A percentile compares a stretch with the other conserved stretches of the same genome.
phyloP scores from a whole-genome alignment of 2,797 vertebrate genomes.

The Coluber constrictor region DNA sequence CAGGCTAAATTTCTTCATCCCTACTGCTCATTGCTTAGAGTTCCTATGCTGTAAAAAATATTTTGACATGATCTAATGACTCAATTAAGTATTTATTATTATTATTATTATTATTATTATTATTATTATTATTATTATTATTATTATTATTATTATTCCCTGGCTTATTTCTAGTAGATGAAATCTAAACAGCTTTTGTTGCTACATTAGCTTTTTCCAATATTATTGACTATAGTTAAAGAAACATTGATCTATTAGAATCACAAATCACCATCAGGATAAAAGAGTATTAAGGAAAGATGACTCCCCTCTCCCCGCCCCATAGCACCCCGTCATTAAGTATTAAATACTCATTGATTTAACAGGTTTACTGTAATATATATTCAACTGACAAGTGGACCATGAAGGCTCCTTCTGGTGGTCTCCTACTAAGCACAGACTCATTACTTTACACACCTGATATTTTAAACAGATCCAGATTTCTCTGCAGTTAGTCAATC shows the following conservation, averaged over 20 bases:
- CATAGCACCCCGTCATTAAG: neutral
- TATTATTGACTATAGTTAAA: conserved; percentile 4
- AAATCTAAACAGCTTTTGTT: neutral
- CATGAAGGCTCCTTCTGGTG: conserved; percentile 64
- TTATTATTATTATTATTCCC: neutral
- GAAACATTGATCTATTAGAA: neutral
- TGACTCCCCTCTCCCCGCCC: neutral
- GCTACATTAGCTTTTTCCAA: conserved; percentile 4
- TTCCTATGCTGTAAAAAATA: neutral
- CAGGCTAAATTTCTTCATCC: neutral
- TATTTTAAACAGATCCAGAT: conserved; percentile 60
- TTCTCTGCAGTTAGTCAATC: conserved; percentile 47
- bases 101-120: no score
- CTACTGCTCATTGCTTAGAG: neutral
- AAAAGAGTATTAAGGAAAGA: neutral
- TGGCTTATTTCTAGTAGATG: conserved; percentile 6
- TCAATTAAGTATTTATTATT: neutral
- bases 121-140: neutral
- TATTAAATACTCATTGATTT: conserved; percentile 70
- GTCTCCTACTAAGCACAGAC: conserved; percentile 54
- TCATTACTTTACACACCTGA: conserved; percentile 60
- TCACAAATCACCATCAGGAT: neutral
- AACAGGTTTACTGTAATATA: conserved; percentile 63
- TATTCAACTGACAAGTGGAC: conserved; percentile 63
- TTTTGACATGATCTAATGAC: rapidly evolving